These are phyloP conservation scores for Coelopa frigida DNA, from an alignment of 1,140 invertebrate genomes.

Conservation along the genomic window DNA sequence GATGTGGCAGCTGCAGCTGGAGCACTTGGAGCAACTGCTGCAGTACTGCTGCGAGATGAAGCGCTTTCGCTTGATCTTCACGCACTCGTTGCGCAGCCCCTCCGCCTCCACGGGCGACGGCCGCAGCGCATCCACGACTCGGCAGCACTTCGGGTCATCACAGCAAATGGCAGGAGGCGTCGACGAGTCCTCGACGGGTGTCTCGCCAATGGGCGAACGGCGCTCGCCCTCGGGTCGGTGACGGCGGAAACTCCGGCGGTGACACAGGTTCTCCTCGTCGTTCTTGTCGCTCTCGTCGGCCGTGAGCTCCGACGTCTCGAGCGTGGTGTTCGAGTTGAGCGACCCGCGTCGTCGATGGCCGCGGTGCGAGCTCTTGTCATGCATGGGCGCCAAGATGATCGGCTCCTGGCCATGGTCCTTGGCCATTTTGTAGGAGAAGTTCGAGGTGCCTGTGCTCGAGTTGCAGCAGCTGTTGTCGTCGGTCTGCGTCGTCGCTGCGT, in stretches of 20 bases:
- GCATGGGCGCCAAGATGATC: constrained; percentile 15
- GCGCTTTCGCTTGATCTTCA: constrained; percentile 31
- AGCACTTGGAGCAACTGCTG: constrained; percentile 27
- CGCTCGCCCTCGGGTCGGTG: background rate
- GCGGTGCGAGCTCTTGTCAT: background rate
- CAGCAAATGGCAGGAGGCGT: background rate
- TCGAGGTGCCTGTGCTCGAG: constrained; percentile 39
- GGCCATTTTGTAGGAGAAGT: constrained; percentile 35
- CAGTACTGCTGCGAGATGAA: constrained; percentile 23
- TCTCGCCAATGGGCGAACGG: background rate
- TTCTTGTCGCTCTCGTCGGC: constrained; percentile 24
- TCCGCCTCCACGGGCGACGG: background rate
- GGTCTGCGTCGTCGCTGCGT: constrained; percentile 32
- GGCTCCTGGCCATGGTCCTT: constrained; percentile 13
- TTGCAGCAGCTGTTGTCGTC: no score
- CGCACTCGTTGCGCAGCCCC: constrained; percentile 28
- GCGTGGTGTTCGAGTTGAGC: constrained; percentile 37
- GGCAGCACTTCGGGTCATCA: background rate
- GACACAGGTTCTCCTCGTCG: constrained; percentile 6
- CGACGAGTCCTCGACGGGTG: background rate
- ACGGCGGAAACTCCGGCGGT: background rate
- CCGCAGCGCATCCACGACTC: background rate
- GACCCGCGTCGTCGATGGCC: constrained; percentile 17
- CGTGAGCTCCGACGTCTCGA: constrained; percentile 36
- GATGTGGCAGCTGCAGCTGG: constrained; percentile 28